Conservation (phyloP, 1,140 invertebrate genomes). For the Trichoplusia ni region DNA sequence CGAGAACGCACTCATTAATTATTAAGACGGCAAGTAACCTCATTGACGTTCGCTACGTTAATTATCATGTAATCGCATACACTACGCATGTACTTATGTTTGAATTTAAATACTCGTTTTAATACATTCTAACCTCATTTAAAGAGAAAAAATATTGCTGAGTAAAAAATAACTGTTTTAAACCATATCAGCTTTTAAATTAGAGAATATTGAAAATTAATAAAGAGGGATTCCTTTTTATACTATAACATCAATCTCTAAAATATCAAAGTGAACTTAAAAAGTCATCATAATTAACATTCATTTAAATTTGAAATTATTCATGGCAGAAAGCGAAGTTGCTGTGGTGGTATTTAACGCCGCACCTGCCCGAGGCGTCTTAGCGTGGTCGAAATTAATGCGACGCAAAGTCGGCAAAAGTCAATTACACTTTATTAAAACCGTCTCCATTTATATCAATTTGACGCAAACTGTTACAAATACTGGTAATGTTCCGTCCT, state of each 20-base stretch:
- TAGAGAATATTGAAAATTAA: slow-evolving; percentile 1
- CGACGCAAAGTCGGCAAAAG: slow-evolving; percentile 80
- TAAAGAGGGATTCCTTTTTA: slow-evolving; percentile 37
- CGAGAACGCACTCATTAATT: slow-evolving; percentile 25
- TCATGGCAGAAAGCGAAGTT: slow-evolving; percentile 73
- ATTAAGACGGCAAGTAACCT: slow-evolving; percentile 30
- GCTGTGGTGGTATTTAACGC: slow-evolving; percentile 72
- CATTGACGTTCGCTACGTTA: slow-evolving; percentile 15
- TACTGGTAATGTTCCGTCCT: slow-evolving; percentile 81
- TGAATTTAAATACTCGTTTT: background rate
- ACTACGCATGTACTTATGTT: slow-evolving; percentile 9
- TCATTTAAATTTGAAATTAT: slow-evolving; percentile 78
- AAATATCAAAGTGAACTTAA: slow-evolving; percentile 61
- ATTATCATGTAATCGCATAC: slow-evolving; percentile 22
- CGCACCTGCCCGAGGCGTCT: slow-evolving; percentile 78
- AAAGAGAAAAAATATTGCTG: background rate
- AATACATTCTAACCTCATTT: background rate
- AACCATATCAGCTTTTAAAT: too few species aligned
- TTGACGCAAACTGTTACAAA: slow-evolving; percentile 82
- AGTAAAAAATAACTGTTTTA: too few species aligned
- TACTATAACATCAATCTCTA: slow-evolving; percentile 54
- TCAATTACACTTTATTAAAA: slow-evolving; percentile 82
- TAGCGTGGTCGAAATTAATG: slow-evolving; percentile 80
- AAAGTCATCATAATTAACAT: slow-evolving; percentile 78
- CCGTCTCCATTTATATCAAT: slow-evolving; percentile 82